Conservation (phyloP, 1,140 invertebrate genomes). For the Drosophila kepulauana region DNA sequence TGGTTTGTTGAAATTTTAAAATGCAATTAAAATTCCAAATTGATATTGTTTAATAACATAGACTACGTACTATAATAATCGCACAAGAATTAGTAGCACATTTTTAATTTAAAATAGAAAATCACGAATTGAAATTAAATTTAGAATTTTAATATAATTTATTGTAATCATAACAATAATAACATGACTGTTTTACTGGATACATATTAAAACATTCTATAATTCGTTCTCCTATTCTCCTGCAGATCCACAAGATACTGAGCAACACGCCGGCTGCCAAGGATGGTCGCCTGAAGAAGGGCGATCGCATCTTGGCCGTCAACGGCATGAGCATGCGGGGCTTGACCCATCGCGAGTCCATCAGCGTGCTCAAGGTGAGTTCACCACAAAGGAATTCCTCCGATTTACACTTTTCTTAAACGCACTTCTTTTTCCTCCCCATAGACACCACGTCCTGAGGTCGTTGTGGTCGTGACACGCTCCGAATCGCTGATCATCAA, state of each 20-base stretch:
- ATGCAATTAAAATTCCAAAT: too few species aligned
- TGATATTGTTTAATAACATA: too few species aligned
- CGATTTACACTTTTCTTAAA: background rate
- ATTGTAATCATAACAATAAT: too few species aligned
- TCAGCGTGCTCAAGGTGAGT: slow-evolving; percentile 92
- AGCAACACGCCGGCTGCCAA: slow-evolving; percentile 93
- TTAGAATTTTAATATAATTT: background rate
- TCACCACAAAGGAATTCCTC: background rate
- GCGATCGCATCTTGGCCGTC: slow-evolving; percentile 94
- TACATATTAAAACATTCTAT: too few species aligned
- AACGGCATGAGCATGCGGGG: slow-evolving; percentile 94
- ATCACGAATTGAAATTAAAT: background rate
- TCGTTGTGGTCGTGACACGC: slow-evolving; percentile 88
- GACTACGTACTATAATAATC: too few species aligned
- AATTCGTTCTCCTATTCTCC: background rate
- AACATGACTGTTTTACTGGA: too few species aligned
- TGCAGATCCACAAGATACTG: slow-evolving; percentile 93
- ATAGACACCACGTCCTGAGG: slow-evolving; percentile 88
- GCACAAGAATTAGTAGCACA: too few species aligned
- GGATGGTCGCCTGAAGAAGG: slow-evolving; percentile 93
- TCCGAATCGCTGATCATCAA: slow-evolving; percentile 82
- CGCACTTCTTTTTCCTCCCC: slow-evolving; percentile 21
- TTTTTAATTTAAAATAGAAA: too few species aligned
- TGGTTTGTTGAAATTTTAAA: too few species aligned
- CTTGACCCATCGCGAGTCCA: slow-evolving; percentile 93